These are phyloP conservation scores for Zaprionus lineosus DNA, from an alignment of 2,888 invertebrate species.

Conservation along the genomic window DNA sequence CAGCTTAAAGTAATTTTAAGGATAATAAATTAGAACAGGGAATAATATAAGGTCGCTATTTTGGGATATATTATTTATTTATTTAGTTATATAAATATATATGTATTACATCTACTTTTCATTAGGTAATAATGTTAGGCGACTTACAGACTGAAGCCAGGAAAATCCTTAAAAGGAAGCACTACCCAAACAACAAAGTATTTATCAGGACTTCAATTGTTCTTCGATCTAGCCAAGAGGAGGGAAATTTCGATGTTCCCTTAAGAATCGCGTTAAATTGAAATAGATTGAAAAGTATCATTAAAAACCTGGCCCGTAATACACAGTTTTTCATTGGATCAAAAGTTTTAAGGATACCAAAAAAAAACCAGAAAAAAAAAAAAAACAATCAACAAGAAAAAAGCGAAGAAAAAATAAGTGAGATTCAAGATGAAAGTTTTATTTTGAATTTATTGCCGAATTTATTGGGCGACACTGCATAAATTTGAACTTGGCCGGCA, in stretches of 20 bases:
- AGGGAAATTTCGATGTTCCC: neutral
- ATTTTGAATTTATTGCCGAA: constrained; percentile 77
- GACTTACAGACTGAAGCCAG: too few species aligned
- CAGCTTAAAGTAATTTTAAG: too few species aligned
- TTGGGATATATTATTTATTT: too few species aligned
- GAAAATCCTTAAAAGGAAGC: too few species aligned
- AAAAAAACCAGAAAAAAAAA: constrained; percentile 44
- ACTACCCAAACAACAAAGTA: too few species aligned
- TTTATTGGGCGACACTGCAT: constrained; percentile 77
- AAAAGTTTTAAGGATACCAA: constrained; percentile 23
- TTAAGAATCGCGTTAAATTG: neutral
- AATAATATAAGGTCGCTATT: too few species aligned
- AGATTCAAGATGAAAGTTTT: constrained; percentile 70
- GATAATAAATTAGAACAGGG: too few species aligned
- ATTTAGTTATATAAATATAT: too few species aligned
- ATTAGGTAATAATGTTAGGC: too few species aligned
- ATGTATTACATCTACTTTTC: too few species aligned
- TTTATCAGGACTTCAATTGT: too few species aligned
- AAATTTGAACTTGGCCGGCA: constrained; percentile 73
- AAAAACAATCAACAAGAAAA: constrained; percentile 40
- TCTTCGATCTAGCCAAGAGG: neutral
- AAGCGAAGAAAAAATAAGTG: constrained; percentile 33
- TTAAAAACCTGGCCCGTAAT: constrained; percentile 17
- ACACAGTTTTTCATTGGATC: constrained; percentile 39
- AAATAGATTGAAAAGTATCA: constrained; percentile 18